Conservation (phyloP, 2,797 vertebrate genomes). For the Vespertilio murinus region DNA sequence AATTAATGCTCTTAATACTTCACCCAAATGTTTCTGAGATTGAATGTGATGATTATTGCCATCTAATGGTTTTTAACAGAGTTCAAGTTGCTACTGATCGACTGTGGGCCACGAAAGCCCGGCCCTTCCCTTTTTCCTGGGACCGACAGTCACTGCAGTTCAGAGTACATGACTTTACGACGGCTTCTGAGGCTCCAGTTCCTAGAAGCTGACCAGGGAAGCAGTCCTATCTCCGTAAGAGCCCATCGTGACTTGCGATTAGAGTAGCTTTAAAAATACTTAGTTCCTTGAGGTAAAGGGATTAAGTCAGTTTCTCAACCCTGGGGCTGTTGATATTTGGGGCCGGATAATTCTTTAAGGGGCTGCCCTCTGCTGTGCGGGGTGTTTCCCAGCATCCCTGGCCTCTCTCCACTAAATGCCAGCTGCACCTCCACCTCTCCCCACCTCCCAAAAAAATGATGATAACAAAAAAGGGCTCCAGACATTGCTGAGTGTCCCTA, state of each 20-base stretch:
- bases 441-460: background rate
- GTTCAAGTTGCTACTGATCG: constrained; percentile 49
- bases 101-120: constrained; percentile 52
- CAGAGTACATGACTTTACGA: constrained; percentile 56
- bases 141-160: constrained; percentile 37
- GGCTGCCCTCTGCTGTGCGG: background rate
- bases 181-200: constrained; percentile 46
- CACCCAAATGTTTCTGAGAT: constrained; percentile 43
- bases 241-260: constrained; percentile 5
- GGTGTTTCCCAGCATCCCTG: background rate
- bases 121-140: constrained; percentile 18
- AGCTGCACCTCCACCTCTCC: background rate
- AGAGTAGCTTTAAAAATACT: background rate
- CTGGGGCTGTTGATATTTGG: background rate
- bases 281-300: constrained; percentile 31
- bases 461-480: background rate
- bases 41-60: background rate
- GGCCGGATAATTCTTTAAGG: background rate
- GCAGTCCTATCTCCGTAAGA: background rate
- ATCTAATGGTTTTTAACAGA: constrained; percentile 53
- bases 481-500: background rate
- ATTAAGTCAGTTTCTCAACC: background rate
- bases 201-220: background rate
- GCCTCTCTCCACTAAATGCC: background rate
- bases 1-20: constrained; percentile 75